A percentile compares a stretch with the other conserved stretches of the same genome.
These are phyloP conservation scores for Trichosurus vulpecula DNA, from an alignment of 2,797 vertebrate genomes.

Conservation along the genomic window DNA sequence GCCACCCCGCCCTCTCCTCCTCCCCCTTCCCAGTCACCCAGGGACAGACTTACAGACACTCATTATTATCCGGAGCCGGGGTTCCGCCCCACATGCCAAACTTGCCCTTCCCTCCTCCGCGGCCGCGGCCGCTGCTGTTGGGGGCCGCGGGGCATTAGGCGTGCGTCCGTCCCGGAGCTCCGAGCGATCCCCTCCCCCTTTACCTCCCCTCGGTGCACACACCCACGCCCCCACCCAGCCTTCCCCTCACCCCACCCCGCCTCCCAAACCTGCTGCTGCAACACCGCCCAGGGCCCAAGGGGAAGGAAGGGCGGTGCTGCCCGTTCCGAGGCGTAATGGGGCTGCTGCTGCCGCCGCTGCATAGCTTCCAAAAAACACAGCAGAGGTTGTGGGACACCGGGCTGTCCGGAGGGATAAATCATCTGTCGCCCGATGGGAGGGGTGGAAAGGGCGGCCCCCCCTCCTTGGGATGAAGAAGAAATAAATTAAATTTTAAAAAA, in stretches of 20 bases:
- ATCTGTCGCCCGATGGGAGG: constrained; percentile 60
- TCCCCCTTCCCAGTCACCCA: constrained; percentile 80
- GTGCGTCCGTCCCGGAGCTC: constrained; percentile 78
- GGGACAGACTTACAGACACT: constrained; percentile 78
- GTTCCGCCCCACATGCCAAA: constrained; percentile 74
- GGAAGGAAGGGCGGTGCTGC: constrained; percentile 85
- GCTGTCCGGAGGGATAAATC: constrained; percentile 56
- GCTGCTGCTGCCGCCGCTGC: constrained; percentile 63
- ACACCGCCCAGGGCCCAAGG: constrained; percentile 78
- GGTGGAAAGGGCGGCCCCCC: constrained; percentile 64
- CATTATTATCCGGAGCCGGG: constrained; percentile 79
- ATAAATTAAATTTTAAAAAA: not conserved
- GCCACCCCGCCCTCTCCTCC: constrained; percentile 70
- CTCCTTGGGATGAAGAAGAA: constrained; percentile 20
- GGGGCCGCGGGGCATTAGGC: constrained; percentile 79
- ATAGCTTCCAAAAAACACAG: constrained; percentile 48
- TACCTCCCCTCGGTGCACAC: constrained; percentile 40
- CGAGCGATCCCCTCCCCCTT: constrained; percentile 17
- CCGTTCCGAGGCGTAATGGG: constrained; percentile 64
- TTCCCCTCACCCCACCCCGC: constrained; percentile 34
- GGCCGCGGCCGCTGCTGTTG: constrained; percentile 19
- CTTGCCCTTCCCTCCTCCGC: constrained; percentile 80
- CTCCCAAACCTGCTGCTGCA: constrained; percentile 55
- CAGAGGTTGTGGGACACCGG: constrained; percentile 38
- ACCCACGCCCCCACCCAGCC: constrained; percentile 14